Evolutionary conservation across 2,888 invertebrate genomes (phyloP).

Genomic region (Molorchus minor): DNA sequence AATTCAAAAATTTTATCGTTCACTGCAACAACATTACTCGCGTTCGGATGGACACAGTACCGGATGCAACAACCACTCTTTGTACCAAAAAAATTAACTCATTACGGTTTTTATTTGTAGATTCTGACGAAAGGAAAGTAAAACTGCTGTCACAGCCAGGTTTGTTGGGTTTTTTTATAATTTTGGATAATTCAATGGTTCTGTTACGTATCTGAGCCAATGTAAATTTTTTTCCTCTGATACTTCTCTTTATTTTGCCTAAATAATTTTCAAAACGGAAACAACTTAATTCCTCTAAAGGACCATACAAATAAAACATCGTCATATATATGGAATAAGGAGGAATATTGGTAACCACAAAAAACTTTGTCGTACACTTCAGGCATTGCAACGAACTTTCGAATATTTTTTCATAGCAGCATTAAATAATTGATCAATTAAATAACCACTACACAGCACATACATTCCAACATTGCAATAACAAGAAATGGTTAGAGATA

Average conservation of each 20-base stretch:
- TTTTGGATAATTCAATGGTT: background rate
- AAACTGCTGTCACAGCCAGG: background rate
- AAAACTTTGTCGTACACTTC: slow-evolving; percentile 12
- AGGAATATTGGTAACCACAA: slow-evolving; percentile 13
- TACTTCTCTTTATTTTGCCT: slow-evolving; percentile 12
- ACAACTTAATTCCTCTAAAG: slow-evolving; percentile 5
- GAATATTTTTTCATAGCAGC: background rate
- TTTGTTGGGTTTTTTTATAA: background rate
- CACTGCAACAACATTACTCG: background rate
- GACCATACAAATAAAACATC: slow-evolving; percentile 10
- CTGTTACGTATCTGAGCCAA: background rate
- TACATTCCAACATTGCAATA: background rate
- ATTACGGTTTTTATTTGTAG: background rate
- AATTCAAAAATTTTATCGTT: background rate
- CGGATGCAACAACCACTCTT: background rate
- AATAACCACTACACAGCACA: background rate
- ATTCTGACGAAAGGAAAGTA: background rate
- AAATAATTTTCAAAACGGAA: slow-evolving; percentile 19
- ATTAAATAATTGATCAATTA: background rate
- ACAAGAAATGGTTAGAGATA: background rate
- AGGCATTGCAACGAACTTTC: background rate
- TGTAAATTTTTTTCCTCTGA: background rate
- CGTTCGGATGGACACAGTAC: background rate
- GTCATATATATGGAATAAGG: slow-evolving; percentile 6
- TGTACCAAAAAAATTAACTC: background rate